Evolutionary conservation across 1,140 invertebrate genomes (phyloP).

Genomic region (Listronotus bonariensis): DNA sequence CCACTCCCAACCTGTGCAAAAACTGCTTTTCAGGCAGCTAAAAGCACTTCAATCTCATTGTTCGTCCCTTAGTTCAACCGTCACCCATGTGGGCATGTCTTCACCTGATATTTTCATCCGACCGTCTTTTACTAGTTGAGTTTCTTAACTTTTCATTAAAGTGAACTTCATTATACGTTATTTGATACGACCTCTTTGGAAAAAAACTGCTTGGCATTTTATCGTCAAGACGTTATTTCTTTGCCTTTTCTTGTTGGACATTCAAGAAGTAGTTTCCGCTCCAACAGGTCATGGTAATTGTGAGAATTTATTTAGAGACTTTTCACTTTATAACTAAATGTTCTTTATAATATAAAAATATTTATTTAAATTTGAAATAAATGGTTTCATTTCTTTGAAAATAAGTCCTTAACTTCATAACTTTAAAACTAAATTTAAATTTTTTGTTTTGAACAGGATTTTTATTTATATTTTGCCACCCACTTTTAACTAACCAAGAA

Average conservation of each 20-base stretch:
- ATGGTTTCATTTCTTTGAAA: too few relatives aligned
- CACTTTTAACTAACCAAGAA: too few relatives aligned
- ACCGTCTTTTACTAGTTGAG: slow-evolving; percentile 33
- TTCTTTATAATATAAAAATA: too few relatives aligned
- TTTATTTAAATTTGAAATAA: too few relatives aligned
- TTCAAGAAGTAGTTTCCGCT: slow-evolving; percentile 21
- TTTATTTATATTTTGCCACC: too few relatives aligned
- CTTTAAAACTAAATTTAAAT: too few relatives aligned
- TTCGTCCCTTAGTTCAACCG: slow-evolving; percentile 31
- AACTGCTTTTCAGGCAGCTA: slow-evolving; percentile 29
- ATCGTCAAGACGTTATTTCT: slow-evolving; percentile 27
- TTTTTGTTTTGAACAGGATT: too few relatives aligned
- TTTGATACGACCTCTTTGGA: slow-evolving; percentile 25
- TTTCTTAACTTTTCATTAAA: slow-evolving; percentile 31
- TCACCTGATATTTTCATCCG: slow-evolving; percentile 41
- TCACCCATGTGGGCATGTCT: slow-evolving; percentile 33
- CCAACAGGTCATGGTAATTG: slow-evolving; percentile 21
- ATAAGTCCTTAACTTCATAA: too few relatives aligned
- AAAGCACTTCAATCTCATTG: slow-evolving; percentile 31
- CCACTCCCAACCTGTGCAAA: slow-evolving; percentile 29
- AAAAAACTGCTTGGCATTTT: slow-evolving; percentile 23
- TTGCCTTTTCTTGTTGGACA: slow-evolving; percentile 22
- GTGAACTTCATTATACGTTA: slow-evolving; percentile 40
- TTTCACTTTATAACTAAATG: too few relatives aligned
- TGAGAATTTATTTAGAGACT: slow-evolving; percentile 6